Base-by-base conservation (phyloP, 2,797 vertebrate genomes). In the Dicrostonyx torquatus region DNA sequence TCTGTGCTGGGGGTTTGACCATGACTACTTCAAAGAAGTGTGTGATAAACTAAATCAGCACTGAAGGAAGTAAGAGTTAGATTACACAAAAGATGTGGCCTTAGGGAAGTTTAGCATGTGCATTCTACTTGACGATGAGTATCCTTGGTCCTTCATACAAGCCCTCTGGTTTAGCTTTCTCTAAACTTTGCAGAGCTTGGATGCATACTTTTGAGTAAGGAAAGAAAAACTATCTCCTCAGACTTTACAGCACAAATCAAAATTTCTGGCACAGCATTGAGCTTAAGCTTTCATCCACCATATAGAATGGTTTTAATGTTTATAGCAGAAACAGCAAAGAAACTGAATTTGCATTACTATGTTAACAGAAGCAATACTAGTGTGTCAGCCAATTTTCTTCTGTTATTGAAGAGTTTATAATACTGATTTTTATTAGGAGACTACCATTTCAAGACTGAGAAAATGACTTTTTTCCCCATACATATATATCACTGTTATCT, bases 401-500 rank as follows among this genome's bases (percentile, higher is more conserved):
- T 94, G 64, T 94, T 93, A 64, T n/a, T 73, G 75, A 83, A 73
- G 58, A 87, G 62, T 95, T 94, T 93, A 53, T 94, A 94, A 80
- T 89, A 75, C 22, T 94, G 76, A 76, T 90, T 95, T 62, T 77
- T 93, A 93, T 91, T 97, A 96, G 88, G 83, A 96, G 55, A 96
- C 87, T 95, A 80, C 7, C 1, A 78, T 90, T 96, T 92, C 43
- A 97, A 64, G 62, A 66, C 94, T n/a, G 85, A 72, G 60, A 75
- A 97, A 97, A 95, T 85, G 40, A 0, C 0, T 93, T 97, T 79
- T 64, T 97, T 86, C n/a, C 43, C 50, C 45, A 75, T 97, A 31
- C 34, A 87, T 96, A 48, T 87, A 87, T 94, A 68, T 87, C 68
- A 79, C 91, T 93, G 94, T 34, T 96, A 88, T 97, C 97, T 98